Evolutionary conservation across 1,140 invertebrate species (phyloP).

Genomic region (Samia ricini): DNA sequence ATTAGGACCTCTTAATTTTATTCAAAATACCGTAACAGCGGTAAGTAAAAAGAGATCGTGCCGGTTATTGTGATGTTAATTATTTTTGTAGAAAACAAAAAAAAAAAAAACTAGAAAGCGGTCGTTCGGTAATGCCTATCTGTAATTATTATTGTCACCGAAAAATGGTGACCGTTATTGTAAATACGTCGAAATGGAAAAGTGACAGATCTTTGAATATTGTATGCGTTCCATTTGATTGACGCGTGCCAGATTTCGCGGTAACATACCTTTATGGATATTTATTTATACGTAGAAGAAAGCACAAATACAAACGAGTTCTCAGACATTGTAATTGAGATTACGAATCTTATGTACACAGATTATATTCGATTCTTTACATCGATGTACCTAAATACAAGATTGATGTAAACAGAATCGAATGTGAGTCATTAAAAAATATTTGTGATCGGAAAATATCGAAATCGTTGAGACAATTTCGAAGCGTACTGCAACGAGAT

Average conservation of each 20-base stretch:
- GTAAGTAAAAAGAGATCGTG: constrained; percentile 69
- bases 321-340: constrained; percentile 56
- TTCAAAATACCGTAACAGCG: constrained; percentile 73
- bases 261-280: constrained; percentile 65
- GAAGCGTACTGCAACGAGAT: constrained; percentile 55
- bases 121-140: constrained; percentile 62
- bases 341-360: constrained; percentile 57
- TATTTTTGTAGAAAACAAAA: constrained; percentile 68
- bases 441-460: constrained; percentile 73
- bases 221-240: constrained; percentile 67
- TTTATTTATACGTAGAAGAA: constrained; percentile 73
- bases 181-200: constrained; percentile 67
- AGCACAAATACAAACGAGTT: constrained; percentile 74
- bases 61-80: constrained; percentile 75
- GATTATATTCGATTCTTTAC: constrained; percentile 20
- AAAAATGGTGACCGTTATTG: constrained; percentile 68
- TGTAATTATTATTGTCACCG: constrained; percentile 76
- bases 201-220: constrained; percentile 71
- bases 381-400: neutral
- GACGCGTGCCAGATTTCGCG: constrained; percentile 71
- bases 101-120: constrained; percentile 77
- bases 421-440: constrained; percentile 52
- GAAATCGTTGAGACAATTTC: constrained; percentile 76
- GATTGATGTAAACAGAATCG: constrained; percentile 45
- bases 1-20: constrained; percentile 58